Evolutionary conservation across 2,113 vertebrate species (phyloP).

Genomic region (Cynoglossus semilaevis): DNA sequence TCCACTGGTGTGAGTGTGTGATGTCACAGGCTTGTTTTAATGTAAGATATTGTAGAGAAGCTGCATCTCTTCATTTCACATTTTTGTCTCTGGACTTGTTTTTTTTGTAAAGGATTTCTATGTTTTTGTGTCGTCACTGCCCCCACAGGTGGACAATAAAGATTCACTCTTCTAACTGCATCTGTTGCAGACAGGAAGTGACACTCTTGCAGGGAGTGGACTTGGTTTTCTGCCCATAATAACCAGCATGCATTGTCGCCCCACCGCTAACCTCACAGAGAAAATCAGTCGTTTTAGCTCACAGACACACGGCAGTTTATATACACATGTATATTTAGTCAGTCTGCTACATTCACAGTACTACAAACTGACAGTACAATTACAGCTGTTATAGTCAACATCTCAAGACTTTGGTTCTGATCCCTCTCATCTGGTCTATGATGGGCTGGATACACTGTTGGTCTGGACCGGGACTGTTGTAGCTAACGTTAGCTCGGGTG

Average conservation of each 20-base stretch:
- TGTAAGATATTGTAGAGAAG: constrained; percentile 52
- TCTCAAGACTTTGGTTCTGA: too few relatives aligned
- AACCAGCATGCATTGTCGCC: too few relatives aligned
- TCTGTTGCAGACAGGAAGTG: not conserved
- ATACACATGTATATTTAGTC: too few relatives aligned
- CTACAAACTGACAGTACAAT: too few relatives aligned
- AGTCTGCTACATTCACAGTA: too few relatives aligned
- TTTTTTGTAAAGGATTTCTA: constrained; percentile 69
- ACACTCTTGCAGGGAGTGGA: too few relatives aligned
- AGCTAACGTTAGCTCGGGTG: too few relatives aligned
- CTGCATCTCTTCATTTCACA: constrained; percentile 42
- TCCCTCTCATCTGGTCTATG: too few relatives aligned
- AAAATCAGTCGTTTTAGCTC: not conserved
- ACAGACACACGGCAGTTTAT: too few relatives aligned
- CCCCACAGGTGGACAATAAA: constrained; percentile 62
- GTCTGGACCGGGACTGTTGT: too few relatives aligned
- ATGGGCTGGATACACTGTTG: too few relatives aligned
- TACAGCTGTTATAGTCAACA: too few relatives aligned
- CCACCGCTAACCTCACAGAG: not conserved
- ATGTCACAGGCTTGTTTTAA: constrained; percentile 25
- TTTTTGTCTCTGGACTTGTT: constrained; percentile 36
- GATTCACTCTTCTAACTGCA: constrained; percentile 46
- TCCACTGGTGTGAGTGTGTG: constrained; percentile 8
- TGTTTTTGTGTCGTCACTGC: constrained; percentile 64
- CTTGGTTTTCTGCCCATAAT: not conserved